Percentiles rank a stretch among this genome's conserved stretches.
These are phyloP conservation scores for Pterostichus madidus DNA, from an alignment of 2,888 invertebrate genomes.

Conservation along the genomic window DNA sequence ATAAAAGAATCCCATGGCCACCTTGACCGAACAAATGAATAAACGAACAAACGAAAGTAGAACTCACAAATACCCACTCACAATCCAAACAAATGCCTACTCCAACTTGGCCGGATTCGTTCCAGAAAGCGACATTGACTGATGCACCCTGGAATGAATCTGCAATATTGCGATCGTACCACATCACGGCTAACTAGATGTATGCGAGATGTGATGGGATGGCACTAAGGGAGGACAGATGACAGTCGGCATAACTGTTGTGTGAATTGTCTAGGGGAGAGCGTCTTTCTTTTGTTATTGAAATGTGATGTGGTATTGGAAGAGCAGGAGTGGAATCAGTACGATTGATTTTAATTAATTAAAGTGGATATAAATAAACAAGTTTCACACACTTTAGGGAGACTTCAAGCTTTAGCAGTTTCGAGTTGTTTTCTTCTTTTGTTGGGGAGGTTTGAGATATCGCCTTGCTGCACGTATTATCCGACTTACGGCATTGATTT, in stretches of 20 bases:
- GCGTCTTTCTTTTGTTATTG: constrained; percentile 70
- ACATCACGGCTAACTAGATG: constrained; percentile 2
- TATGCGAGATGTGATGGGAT: constrained; percentile 11
- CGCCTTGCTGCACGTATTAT: neutral
- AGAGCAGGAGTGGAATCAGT: constrained; percentile 66
- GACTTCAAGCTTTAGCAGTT: neutral
- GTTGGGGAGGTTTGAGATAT: neutral
- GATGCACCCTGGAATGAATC: constrained; percentile 49
- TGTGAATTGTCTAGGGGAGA: constrained; percentile 57
- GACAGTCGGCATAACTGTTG: constrained; percentile 69
- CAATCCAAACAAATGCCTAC: constrained; percentile 24
- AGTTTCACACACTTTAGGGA: neutral
- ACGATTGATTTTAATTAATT: constrained; percentile 33
- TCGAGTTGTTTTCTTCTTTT: neutral
- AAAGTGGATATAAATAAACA: constrained; percentile 10
- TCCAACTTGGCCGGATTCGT: constrained; percentile 6
- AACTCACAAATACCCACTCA: neutral
- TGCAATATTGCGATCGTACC: constrained; percentile 47
- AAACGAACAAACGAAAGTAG: neutral
- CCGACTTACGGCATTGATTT: neutral
- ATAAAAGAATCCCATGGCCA: constrained; percentile 4
- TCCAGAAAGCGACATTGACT: constrained; percentile 22
- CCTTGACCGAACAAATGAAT: constrained; percentile 8
- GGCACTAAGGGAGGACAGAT: constrained; percentile 68
- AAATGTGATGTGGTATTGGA: constrained; percentile 67